Percentiles rank a stretch among this genome's conserved stretches.
Evolutionary conservation across 2,113 vertebrate species (phyloP).

Genomic region (Oceanites oceanicus): DNA sequence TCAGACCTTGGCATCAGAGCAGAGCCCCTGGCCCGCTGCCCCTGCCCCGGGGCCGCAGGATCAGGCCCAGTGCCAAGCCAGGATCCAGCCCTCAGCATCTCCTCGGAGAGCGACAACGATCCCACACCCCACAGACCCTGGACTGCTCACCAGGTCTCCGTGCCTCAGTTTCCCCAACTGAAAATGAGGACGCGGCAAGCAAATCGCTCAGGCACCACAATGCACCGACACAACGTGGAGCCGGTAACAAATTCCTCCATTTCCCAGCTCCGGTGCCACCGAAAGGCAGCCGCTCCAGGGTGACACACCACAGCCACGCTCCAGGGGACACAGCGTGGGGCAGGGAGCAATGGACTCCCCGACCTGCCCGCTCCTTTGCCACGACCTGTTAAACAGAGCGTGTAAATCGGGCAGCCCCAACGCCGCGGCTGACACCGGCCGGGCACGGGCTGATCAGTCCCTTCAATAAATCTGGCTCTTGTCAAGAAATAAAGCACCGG

Average conservation of each 20-base stretch:
- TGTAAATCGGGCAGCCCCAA: neutral
- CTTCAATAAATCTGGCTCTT: neutral
- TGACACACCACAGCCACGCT: accelerated
- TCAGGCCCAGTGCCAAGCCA: neutral
- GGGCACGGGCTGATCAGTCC: neutral
- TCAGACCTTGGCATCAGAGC: accelerated
- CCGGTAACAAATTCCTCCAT: accelerated
- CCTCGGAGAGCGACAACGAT: neutral
- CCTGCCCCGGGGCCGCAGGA: neutral
- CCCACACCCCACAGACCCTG: accelerated
- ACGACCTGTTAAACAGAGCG: accelerated
- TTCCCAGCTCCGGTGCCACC: neutral
- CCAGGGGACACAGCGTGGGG: neutral
- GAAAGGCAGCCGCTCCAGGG: accelerated
- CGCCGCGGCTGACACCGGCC: neutral
- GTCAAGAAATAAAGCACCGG: neutral
- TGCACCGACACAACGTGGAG: accelerated
- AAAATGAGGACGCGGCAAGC: neutral
- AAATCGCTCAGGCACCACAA: accelerated
- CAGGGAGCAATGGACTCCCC: neutral
- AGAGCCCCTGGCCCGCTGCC: neutral
- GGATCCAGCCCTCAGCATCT: neutral
- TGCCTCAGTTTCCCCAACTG: neutral
- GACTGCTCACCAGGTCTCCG: neutral
- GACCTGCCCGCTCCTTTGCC: neutral